Base-by-base conservation (phyloP, 2,797 vertebrate genomes). In the Buceros bicornis region DNA sequence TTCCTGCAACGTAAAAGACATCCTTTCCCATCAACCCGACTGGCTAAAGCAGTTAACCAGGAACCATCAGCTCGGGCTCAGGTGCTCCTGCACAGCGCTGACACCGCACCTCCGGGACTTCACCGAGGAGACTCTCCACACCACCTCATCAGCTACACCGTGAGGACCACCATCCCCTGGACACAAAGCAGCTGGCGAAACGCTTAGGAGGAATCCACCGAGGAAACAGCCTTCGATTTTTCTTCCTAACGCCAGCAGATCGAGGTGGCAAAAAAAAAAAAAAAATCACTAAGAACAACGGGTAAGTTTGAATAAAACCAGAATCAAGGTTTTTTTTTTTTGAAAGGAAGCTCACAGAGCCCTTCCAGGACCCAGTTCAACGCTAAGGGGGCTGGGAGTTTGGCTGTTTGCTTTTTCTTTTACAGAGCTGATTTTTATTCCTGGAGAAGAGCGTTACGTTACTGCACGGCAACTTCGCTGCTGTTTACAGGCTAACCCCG, bases 41-140 rank as follows among this genome's bases (percentile, higher is more conserved):
- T 16, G 1, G 0, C 40, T 53, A 28, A 22, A 82, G 24, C 4
- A 1, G 16, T 28, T 13, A 71, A 26, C 79, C 13, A 35, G 18
- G n/a, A 51, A 53, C 37, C 37, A 61, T 0, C 1, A 1, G 43
- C 51, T 5, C 11, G 13, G 35, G n/a, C 37, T 58, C 56, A 40
- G 33, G n/a, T 28, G 43, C 21, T 71, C 26, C 51, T 78, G 22
- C 21, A 33, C 4, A 17, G n/a, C 1, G 60, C 35, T 8, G 5
- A 40, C 2, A 65, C n/a, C 18, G 5, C 17, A 29, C 20, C 35
- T 60, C 71, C 5, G 15, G 11, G 16, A 48, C 53, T 7, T 71
- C 58, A 29, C 2, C 2, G 5, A 11, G 64, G 19, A 48, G 17
- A 54, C n/a, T 64, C 62, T 43, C 70, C 81, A 25, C 47, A 51